These are phyloP conservation scores for Byasa hedistus DNA, from an alignment of 2,888 invertebrate species.

Conservation along the genomic window DNA sequence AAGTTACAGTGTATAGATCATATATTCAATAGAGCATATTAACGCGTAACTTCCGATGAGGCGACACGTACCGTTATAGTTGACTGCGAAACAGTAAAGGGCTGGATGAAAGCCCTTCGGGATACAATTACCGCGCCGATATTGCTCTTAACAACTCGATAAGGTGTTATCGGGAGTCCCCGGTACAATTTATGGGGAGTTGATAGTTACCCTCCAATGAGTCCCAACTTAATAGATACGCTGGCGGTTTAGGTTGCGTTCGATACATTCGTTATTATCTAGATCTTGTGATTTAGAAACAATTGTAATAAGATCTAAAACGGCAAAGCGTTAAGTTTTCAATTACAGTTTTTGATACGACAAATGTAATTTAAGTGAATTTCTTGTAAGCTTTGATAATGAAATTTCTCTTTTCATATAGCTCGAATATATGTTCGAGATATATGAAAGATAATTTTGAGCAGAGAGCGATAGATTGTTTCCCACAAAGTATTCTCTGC, in stretches of 20 bases:
- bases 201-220: conserved; percentile 67
- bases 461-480: too few species aligned
- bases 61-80: conserved; percentile 3
- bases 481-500: too few species aligned
- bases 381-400: too few species aligned
- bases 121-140: conserved; percentile 67
- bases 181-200: conserved; percentile 66
- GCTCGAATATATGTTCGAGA: too few species aligned
- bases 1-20: background rate
- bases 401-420: too few species aligned
- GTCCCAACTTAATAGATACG: conserved; percentile 34
- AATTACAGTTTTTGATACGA: too few species aligned
- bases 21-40: conserved; percentile 29
- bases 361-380: too few species aligned
- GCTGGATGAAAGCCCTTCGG: conserved; percentile 59
- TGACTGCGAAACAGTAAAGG: conserved; percentile 44
- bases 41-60: conserved; percentile 28
- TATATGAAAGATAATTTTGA: too few species aligned
- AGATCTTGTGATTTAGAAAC: too few species aligned
- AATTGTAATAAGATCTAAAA: too few species aligned
- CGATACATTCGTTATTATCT: conserved; percentile 1
- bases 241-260: conserved; percentile 29
- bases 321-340: too few species aligned
- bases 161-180: conserved; percentile 69
- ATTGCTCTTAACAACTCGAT: conserved; percentile 70